Conservation (phyloP, 1,140 invertebrate species). For the Caenorhabditis elegans region WBcel235 BX284604.4:6543001-6543500, state of each 20-base stretch:
- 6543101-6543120: neutral
- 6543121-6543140: neutral
- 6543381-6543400: neutral
- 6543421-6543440: neutral
- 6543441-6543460: constrained; percentile 30
- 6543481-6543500: neutral
- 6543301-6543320: too few species aligned
- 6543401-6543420: too few species aligned
- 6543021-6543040: too few species aligned
- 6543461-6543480: neutral
- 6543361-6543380: too few species aligned
- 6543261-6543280: neutral
- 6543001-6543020: too few species aligned
- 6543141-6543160: neutral
- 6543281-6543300: neutral
- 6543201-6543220: constrained; percentile 10
- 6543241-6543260: constrained; percentile 17
- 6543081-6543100: neutral
- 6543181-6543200: constrained; percentile 17
- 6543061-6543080: neutral
- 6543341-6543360: neutral
- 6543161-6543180: constrained; percentile 21
- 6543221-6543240: neutral
- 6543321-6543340: too few species aligned
- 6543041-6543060: too few species aligned